phyloP scores from a whole-genome alignment of 2,113 vertebrate genomes.

The Tragelaphus buxtoni region DNA sequence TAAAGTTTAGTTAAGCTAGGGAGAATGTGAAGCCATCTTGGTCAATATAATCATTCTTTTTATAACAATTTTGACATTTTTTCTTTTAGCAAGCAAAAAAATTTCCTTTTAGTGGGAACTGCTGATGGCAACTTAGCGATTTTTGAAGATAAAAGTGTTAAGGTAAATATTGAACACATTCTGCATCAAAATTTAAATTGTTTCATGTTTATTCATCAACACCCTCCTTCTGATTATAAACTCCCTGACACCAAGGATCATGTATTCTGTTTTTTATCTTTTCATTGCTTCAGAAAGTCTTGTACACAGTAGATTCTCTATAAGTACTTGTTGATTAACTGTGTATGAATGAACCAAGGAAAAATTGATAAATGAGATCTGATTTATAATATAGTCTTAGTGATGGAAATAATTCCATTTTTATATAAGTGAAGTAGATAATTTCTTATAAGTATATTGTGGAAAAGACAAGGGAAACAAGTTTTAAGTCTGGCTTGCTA shows the following conservation, averaged over 20 bases:
- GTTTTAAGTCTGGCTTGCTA: background rate
- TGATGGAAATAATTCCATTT: background rate
- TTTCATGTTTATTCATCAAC: background rate
- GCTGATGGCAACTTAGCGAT: conserved; percentile 90
- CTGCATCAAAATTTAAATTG: conserved; percentile 12
- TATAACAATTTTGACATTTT: conserved; percentile 27
- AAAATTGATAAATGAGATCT: background rate
- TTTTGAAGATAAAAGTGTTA: conserved; percentile 91
- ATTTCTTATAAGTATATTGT: conserved; percentile 12
- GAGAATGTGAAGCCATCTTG: background rate
- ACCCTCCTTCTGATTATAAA: background rate
- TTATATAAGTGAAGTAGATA: background rate
- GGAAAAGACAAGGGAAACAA: background rate
- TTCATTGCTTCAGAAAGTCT: background rate
- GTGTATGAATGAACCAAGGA: background rate
- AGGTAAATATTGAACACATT: conserved; percentile 81
- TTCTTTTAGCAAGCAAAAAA: conserved; percentile 88
- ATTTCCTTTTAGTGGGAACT: conserved; percentile 91
- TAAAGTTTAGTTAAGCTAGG: background rate
- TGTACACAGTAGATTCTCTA: background rate
- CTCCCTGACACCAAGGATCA: background rate
- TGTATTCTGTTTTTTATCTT: background rate
- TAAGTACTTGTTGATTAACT: background rate
- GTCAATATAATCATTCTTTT: background rate
- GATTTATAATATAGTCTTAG: background rate